phyloP scores from a whole-genome alignment of 1,140 invertebrate species.

The Caerostris extrusa region DNA sequence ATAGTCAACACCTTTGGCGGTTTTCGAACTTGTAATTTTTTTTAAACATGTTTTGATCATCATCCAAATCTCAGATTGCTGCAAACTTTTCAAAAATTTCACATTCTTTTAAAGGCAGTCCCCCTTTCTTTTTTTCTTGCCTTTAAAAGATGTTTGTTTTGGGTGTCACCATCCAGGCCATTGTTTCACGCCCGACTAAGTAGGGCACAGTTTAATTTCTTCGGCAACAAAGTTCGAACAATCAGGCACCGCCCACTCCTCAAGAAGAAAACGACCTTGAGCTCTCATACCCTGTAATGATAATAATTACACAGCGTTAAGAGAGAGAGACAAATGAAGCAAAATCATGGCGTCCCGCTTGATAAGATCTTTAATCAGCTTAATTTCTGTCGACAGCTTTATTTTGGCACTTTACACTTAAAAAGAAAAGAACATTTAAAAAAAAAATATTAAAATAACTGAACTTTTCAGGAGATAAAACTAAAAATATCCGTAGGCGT shows the following conservation, averaged over 20 bases:
- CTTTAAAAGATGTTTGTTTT: slow-evolving; percentile 43
- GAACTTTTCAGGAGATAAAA: no score
- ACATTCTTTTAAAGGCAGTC: neutral
- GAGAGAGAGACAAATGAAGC: slow-evolving; percentile 53
- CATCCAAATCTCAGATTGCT: slow-evolving; percentile 19
- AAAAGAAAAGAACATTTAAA: neutral
- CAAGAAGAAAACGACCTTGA: slow-evolving; percentile 36
- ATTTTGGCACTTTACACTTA: neutral
- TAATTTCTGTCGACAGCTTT: slow-evolving; percentile 51
- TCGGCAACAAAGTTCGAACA: slow-evolving; percentile 5
- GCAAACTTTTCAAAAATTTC: slow-evolving; percentile 43
- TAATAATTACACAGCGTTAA: slow-evolving; percentile 60
- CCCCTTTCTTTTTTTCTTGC: neutral
- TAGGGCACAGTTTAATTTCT: neutral
- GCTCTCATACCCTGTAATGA: slow-evolving; percentile 62
- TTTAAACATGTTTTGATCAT: slow-evolving; percentile 37
- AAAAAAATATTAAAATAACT: neutral
- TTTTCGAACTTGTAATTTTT: slow-evolving; percentile 41
- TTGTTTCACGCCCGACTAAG: slow-evolving; percentile 37
- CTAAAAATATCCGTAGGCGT: no score
- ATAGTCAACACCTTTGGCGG: slow-evolving; percentile 17
- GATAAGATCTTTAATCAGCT: slow-evolving; percentile 61
- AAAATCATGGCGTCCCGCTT: slow-evolving; percentile 44
- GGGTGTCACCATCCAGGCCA: slow-evolving; percentile 26
- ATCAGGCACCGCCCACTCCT: slow-evolving; percentile 6